Base-by-base conservation (phyloP, 2,888 invertebrate genomes). In the Abrostola tripartita region DNA sequence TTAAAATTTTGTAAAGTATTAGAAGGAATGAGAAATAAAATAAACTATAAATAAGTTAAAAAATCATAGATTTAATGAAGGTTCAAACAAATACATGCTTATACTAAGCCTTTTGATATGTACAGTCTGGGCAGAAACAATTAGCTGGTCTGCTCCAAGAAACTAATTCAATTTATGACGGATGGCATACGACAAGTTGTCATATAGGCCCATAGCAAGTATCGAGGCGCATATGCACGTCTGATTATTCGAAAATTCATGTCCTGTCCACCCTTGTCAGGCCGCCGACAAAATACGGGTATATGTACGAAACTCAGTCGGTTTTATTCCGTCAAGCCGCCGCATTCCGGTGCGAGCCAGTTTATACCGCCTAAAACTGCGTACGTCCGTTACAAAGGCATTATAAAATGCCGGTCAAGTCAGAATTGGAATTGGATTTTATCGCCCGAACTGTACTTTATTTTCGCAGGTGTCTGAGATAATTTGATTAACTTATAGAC, bases 181-280 rank as follows among this genome's bases (percentile, higher is more conserved):
- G 8, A 50, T 12, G 52, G 54, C 61, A 52, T 59, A 42, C 50
- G 36, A 6, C 12, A 54, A 37, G 40, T 59, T 52, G 44, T 67
- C 49, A 65, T 58, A 52, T 62, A 74, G 36, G 52, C 52, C 42
- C 37, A 64, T 50, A 40, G 58, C 54, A 68, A 64, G 62, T 72
- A 59, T 67, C 56, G 54, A 61, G 50, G 54, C 72, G 65, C 67
- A 70, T 71, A 71, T 60, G 65, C 54, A 47, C 81, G 86, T 85
- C 85, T 89, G 90, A 89, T 91, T 91, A 90, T 89, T 92, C 82
- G 87, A 90, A 89, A 91, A 92, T 91, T 88, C 91, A 90, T 90
- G 87, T 81, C 81, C 82, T 84, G 88, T 88, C 89, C 86, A 81
- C 86, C 89, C 86, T 87, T 84, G 89, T 85, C 88, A 85, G 83